phyloP scores from a whole-genome alignment of 1,140 invertebrate genomes.

The Cherax quadricarinatus region DNA sequence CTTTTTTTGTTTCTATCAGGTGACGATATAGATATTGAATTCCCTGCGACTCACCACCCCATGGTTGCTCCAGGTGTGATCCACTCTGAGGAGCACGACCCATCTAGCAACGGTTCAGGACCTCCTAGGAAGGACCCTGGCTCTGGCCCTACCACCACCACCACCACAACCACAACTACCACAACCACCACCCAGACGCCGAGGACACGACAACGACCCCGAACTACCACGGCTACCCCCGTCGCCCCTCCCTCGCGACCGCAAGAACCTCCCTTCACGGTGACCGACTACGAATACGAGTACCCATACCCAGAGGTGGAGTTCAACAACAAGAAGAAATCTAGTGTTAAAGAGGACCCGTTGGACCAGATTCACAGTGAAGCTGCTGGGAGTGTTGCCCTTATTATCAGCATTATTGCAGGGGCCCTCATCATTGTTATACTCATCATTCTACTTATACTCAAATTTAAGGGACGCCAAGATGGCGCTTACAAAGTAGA shows the following conservation, averaged over 20 bases:
- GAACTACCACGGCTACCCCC: slow-evolving; percentile 16
- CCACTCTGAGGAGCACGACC: slow-evolving; percentile 65
- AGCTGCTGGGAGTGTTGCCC: slow-evolving; percentile 78
- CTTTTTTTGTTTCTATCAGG: slow-evolving; percentile 13
- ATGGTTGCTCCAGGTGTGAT: slow-evolving; percentile 70
- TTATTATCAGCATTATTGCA: slow-evolving; percentile 93
- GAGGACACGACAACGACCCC: neutral
- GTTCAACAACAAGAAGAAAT: slow-evolving; percentile 25
- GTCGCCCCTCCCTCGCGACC: slow-evolving; percentile 73
- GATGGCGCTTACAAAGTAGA: slow-evolving; percentile 94
- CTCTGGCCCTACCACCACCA: slow-evolving; percentile 53
- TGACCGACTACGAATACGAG: neutral
- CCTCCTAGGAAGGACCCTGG: slow-evolving; percentile 31
- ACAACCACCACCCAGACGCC: slow-evolving; percentile 73
- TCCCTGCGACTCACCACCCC: slow-evolving; percentile 60
- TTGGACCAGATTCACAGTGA: slow-evolving; percentile 67
- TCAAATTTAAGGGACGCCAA: slow-evolving; percentile 91
- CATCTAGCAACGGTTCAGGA: neutral
- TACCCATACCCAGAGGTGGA: neutral
- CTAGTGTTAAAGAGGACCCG: neutral
- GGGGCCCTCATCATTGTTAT: slow-evolving; percentile 94
- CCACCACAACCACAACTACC: slow-evolving; percentile 7
- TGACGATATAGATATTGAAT: slow-evolving; percentile 51
- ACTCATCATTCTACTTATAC: slow-evolving; percentile 90
- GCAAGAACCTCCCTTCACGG: neutral